Conservation (phyloP, 2,113 vertebrate genomes). For the Colius striatus region DNA sequence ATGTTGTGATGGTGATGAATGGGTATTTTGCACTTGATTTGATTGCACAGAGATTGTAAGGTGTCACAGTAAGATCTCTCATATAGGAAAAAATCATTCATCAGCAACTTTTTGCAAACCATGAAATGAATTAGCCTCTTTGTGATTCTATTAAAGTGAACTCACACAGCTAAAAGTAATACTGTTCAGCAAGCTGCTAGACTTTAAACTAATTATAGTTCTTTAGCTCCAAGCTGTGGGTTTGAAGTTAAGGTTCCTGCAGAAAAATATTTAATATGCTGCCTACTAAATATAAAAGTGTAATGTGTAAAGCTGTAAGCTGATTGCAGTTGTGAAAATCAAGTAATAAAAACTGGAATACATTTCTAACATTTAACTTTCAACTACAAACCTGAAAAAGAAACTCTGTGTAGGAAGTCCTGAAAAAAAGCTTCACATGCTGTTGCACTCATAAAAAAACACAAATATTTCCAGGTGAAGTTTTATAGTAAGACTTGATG, state of each 20-base stretch:
- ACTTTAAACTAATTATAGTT: conserved; percentile 46
- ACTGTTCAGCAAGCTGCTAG: background rate
- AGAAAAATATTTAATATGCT: background rate
- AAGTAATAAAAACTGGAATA: background rate
- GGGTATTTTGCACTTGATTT: background rate
- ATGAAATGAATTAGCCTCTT: conserved; percentile 3
- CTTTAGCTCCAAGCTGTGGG: conserved; percentile 23
- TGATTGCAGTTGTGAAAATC: background rate
- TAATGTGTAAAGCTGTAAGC: background rate
- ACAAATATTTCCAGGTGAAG: background rate
- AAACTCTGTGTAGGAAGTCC: background rate
- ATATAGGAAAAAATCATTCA: background rate
- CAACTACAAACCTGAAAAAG: background rate
- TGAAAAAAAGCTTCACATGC: background rate
- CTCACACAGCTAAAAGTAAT: conserved; percentile 15
- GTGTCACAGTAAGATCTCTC: background rate
- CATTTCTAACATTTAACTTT: background rate
- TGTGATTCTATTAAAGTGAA: conserved; percentile 21
- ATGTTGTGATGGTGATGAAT: background rate
- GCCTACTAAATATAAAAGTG: background rate
- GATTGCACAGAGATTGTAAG: background rate
- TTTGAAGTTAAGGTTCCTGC: conserved; percentile 25
- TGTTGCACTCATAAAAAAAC: background rate
- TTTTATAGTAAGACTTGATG: background rate
- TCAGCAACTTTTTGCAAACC: conserved; percentile 21